A percentile compares a stretch with the other conserved stretches of the same genome.
Conservation (phyloP, 2,888 invertebrate genomes). For the Halocaridina rubra region DNA sequence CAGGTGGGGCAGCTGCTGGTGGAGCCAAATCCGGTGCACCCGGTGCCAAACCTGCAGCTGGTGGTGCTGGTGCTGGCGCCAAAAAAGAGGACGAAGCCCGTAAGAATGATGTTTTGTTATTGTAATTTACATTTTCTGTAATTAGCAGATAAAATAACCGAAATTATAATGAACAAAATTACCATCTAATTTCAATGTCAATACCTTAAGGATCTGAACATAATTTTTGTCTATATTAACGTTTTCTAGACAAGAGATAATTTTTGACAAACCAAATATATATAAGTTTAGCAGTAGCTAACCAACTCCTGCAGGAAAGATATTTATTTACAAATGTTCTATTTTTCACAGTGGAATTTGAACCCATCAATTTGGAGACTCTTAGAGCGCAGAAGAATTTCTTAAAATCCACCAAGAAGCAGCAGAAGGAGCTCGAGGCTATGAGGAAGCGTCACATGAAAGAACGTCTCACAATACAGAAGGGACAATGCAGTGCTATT, state of each 20-base stretch:
- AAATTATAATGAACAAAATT: no score
- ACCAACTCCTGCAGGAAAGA: no score
- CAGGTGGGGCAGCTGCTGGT: conserved; percentile 67
- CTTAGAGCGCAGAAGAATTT: conserved; percentile 90
- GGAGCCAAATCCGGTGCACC: conserved; percentile 68
- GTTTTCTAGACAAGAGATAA: no score
- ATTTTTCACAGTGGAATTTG: conserved; percentile 78
- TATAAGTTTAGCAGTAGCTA: no score
- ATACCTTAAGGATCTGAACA: no score
- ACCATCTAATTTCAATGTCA: no score
- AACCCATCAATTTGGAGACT: conserved; percentile 89
- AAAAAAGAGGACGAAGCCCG: conserved; percentile 65
- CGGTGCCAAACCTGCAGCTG: conserved; percentile 34
- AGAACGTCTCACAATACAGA: conserved; percentile 90
- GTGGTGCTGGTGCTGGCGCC: conserved; percentile 21
- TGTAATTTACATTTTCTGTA: no score
- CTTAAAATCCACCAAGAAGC: conserved; percentile 91
- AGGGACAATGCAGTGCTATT: conserved; percentile 88
- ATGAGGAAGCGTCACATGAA: conserved; percentile 93
- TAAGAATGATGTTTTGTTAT: no score
- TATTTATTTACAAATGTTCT: background rate
- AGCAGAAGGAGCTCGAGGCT: conserved; percentile 93
- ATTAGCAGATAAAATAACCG: no score
- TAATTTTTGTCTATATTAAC: no score
- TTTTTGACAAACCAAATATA: no score